Evolutionary conservation across 2,797 vertebrate species (phyloP).

Genomic region (Sebastolobus alascanus): DNA sequence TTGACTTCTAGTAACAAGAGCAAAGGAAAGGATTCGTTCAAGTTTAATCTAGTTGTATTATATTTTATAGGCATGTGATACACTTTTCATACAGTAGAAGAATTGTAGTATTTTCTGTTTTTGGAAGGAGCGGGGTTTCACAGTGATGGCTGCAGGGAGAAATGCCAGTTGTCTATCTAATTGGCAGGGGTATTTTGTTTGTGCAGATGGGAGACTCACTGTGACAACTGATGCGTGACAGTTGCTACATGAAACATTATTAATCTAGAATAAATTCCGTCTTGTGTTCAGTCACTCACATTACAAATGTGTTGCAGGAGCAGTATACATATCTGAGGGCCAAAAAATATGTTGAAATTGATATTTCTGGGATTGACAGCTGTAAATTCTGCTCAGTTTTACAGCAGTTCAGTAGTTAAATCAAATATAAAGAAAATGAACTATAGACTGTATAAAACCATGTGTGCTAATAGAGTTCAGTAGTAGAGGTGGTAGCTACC

Average conservation of each 20-base stretch:
- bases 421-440: background rate
- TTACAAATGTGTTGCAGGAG: conserved; percentile 39
- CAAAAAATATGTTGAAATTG: conserved; percentile 33
- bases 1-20: background rate
- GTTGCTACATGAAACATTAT: conserved; percentile 69
- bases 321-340: conserved; percentile 27
- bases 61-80: conserved; percentile 11
- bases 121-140: conserved; percentile 43
- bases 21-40: background rate
- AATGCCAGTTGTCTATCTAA: conserved; percentile 70
- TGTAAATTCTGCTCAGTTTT: conserved; percentile 2
- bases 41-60: background rate
- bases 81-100: background rate
- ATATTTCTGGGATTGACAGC: conserved; percentile 31
- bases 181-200: conserved; percentile 72
- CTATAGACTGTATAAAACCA: background rate
- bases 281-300: conserved; percentile 51
- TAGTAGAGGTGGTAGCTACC: background rate
- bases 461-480: background rate
- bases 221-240: conserved; percentile 73
- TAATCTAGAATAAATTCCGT: conserved; percentile 67
- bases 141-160: conserved; percentile 66
- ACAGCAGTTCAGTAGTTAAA: background rate
- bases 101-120: conserved; percentile 32
- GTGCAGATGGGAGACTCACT: conserved; percentile 69